Conservation (phyloP, 2,888 invertebrate genomes). For the Rhagonycha lutea region DNA sequence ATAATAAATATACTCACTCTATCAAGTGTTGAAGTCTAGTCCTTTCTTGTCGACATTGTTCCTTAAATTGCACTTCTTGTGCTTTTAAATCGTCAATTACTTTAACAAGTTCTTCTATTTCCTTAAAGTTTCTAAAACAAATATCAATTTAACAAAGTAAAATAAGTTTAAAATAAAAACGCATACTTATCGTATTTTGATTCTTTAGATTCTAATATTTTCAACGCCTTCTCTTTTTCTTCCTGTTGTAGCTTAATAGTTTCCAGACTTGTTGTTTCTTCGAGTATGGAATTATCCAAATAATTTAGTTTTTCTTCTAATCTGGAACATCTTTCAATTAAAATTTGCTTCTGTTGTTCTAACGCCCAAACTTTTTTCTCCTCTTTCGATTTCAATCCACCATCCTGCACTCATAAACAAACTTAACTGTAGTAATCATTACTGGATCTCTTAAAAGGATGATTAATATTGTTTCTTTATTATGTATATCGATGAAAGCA, state of each 20-base stretch:
- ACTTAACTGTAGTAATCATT: neutral
- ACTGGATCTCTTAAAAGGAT: neutral
- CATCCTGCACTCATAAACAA: conserved; percentile 39
- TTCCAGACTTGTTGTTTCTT: conserved; percentile 44
- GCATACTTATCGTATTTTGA: conserved; percentile 56
- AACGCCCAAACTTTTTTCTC: conserved; percentile 43
- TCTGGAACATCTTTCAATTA: conserved; percentile 54
- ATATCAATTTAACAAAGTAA: neutral
- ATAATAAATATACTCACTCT: conserved; percentile 42
- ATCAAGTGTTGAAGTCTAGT: conserved; percentile 58
- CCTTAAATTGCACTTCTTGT: conserved; percentile 74
- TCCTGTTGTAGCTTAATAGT: conserved; percentile 47
- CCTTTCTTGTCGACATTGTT: conserved; percentile 72
- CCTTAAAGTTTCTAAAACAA: conserved; percentile 48
- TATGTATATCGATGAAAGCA: neutral
- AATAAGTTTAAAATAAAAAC: neutral
- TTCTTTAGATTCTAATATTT: conserved; percentile 55
- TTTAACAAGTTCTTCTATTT: conserved; percentile 65
- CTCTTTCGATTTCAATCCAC: conserved; percentile 46
- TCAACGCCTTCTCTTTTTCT: conserved; percentile 54
- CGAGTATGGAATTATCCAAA: conserved; percentile 48
- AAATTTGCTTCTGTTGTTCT: conserved; percentile 46
- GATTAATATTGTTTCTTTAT: neutral
- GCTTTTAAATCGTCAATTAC: conserved; percentile 73
- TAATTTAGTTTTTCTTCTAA: conserved; percentile 54